A percentile compares a stretch with the other conserved stretches of the same genome.
These are phyloP conservation scores for Galeruca laticollis DNA, from an alignment of 2,888 invertebrate species.

Conservation along the genomic window DNA sequence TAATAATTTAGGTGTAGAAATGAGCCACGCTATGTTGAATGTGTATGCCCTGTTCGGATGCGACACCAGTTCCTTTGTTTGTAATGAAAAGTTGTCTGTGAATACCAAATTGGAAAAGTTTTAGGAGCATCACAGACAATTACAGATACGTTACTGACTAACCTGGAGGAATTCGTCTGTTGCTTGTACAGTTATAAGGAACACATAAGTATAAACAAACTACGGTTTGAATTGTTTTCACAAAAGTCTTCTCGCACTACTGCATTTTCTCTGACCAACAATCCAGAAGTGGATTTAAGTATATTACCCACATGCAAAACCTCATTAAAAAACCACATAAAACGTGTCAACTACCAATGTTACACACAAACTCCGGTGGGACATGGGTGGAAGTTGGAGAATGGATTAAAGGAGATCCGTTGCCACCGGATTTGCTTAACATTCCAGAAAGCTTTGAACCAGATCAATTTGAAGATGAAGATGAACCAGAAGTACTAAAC, in stretches of 20 bases:
- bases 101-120: no score
- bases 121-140: no score
- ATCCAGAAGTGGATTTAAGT: slow-evolving; percentile 9
- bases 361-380: slow-evolving; percentile 15
- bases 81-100: no score
- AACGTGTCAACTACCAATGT: slow-evolving; percentile 17
- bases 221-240: slow-evolving; percentile 18
- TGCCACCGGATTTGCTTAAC: no score
- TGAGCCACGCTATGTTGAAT: no score
- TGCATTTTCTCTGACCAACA: slow-evolving; percentile 23
- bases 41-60: no score
- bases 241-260: slow-evolving; percentile 10
- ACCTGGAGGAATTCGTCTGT: no score
- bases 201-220: slow-evolving; percentile 13
- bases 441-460: no score
- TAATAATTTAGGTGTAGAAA: no score
- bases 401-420: slow-evolving; percentile 13
- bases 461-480: slow-evolving; percentile 13
- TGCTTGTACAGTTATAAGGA: no score
- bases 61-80: no score
- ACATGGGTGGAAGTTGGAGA: slow-evolving; percentile 16
- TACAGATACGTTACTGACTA: no score
- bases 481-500: slow-evolving; percentile 16
- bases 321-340: slow-evolving; percentile 3
- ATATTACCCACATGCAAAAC: not conserved